Evolutionary conservation across 2,113 vertebrate genomes (phyloP).

Genomic region (Promerops cafer): DNA sequence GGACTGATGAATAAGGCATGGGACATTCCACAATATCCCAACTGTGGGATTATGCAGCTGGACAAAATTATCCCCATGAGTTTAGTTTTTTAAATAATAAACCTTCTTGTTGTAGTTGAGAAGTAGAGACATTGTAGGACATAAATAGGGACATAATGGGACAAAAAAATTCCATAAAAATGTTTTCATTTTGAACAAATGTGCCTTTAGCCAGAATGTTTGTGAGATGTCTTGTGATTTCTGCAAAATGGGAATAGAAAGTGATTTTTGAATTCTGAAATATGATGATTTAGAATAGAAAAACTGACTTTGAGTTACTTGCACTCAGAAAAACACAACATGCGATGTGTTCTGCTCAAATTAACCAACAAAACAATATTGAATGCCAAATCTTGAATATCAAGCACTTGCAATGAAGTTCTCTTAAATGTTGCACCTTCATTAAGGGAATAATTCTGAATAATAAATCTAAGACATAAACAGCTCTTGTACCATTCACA

Average conservation of each 20-base stretch:
- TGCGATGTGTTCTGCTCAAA: background rate
- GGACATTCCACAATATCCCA: background rate
- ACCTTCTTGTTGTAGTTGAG: background rate
- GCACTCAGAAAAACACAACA: background rate
- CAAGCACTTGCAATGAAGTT: background rate
- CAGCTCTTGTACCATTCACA: background rate
- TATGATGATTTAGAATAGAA: background rate
- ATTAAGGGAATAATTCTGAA: slow-evolving; percentile 57
- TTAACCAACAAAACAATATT: background rate
- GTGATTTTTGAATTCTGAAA: background rate
- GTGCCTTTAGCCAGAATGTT: background rate
- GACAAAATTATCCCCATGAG: slow-evolving; percentile 25
- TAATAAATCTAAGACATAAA: slow-evolving; percentile 37
- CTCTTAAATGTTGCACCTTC: slow-evolving; percentile 42
- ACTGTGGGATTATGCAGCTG: background rate
- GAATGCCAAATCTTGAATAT: slow-evolving; percentile 21
- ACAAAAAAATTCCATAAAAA: slow-evolving; percentile 14
- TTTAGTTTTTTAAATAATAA: background rate
- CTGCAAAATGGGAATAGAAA: background rate
- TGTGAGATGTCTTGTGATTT: background rate
- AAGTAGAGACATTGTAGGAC: background rate
- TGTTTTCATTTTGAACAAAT: background rate
- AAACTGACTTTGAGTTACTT: background rate
- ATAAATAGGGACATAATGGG: background rate
- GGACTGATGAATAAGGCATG: slow-evolving; percentile 24